Evolutionary conservation across 1,140 invertebrate genomes (phyloP).

Genomic region (Amyelois transitella): DNA sequence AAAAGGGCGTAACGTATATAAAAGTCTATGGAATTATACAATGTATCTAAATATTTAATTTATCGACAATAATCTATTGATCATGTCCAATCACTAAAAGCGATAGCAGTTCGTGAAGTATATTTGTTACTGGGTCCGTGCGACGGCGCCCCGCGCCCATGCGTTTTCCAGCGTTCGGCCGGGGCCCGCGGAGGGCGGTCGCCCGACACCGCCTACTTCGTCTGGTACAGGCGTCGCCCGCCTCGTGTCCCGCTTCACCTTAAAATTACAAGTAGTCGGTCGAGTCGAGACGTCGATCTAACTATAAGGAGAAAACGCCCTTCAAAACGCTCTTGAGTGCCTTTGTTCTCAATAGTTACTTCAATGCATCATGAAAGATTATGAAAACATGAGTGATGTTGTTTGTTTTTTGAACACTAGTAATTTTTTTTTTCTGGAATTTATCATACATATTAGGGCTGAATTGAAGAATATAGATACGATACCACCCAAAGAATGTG

Average conservation of each 20-base stretch:
- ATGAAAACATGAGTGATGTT: too few relatives aligned
- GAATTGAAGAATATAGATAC: too few relatives aligned
- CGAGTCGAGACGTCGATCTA: slow-evolving; percentile 23
- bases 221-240: slow-evolving; percentile 67
- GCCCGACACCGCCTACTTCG: slow-evolving; percentile 68
- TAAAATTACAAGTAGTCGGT: slow-evolving; percentile 33
- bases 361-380: too few relatives aligned
- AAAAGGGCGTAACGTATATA: too few relatives aligned
- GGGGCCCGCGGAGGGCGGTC: slow-evolving; percentile 66
- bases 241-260: slow-evolving; percentile 62
- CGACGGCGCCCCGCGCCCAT: slow-evolving; percentile 62
- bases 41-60: not conserved
- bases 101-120: slow-evolving; percentile 67
- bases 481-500: too few relatives aligned
- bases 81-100: slow-evolving; percentile 46
- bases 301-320: slow-evolving; percentile 49
- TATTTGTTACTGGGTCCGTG: slow-evolving; percentile 66
- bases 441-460: too few relatives aligned
- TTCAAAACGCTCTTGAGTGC: slow-evolving; percentile 24
- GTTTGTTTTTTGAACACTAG: too few relatives aligned
- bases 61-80: slow-evolving; percentile 40
- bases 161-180: slow-evolving; percentile 54
- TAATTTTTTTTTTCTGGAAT: too few relatives aligned
- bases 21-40: too few relatives aligned
- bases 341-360: slow-evolving; percentile 7